phyloP scores from a whole-genome alignment of 1,140 invertebrate species.

The Brachionus sp. region DNA sequence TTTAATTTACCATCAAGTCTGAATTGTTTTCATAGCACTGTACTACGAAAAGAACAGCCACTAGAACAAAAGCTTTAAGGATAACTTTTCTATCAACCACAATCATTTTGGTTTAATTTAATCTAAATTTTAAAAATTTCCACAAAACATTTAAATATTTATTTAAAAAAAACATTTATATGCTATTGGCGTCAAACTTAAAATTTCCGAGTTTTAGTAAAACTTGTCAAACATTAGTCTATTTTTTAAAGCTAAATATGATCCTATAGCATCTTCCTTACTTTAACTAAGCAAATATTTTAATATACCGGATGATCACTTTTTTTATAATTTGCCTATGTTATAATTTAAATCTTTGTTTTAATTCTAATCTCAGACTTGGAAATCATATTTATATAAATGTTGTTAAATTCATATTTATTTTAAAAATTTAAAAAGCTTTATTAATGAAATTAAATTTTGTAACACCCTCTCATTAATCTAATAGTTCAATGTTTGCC shows the following conservation, averaged over 20 bases:
- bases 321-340: not conserved
- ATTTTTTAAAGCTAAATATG: too few relatives aligned
- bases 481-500: not conserved
- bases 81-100: not conserved
- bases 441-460: not conserved
- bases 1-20: conserved; percentile 10
- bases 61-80: not conserved
- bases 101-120: not conserved
- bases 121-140: not conserved
- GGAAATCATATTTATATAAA: not conserved
- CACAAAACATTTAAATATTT: not conserved
- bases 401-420: not conserved
- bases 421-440: not conserved
- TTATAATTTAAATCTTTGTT: not conserved
- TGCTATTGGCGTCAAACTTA: not conserved
- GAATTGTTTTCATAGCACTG: conserved; percentile 10
- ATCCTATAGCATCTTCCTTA: not conserved
- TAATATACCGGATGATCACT: not conserved
- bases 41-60: not conserved
- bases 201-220: not conserved
- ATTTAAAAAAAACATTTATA: too few relatives aligned
- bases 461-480: not conserved
- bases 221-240: not conserved
- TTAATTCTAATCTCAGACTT: not conserved
- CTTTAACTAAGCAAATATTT: not conserved